Evolutionary conservation across 2,797 vertebrate genomes (phyloP).

Genomic region (Echiichthys vipera): DNA sequence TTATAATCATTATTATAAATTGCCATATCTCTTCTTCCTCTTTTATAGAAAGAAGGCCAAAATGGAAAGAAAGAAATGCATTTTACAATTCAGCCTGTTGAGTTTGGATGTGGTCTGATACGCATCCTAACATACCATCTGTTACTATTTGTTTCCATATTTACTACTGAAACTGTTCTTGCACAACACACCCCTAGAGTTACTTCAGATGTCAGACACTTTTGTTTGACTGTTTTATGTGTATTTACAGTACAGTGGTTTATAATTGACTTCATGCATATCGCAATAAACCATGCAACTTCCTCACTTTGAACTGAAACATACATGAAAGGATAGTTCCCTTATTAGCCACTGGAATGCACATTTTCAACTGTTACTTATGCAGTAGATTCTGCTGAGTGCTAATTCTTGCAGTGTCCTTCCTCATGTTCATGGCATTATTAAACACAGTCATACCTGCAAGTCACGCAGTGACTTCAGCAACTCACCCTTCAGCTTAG

Average conservation of each 20-base stretch:
- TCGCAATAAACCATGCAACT: neutral
- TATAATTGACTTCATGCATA: conserved; percentile 16
- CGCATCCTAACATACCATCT: neutral
- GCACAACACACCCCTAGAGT: neutral
- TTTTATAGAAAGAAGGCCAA: neutral
- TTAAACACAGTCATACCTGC: neutral
- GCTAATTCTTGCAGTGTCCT: neutral
- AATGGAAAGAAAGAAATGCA: neutral
- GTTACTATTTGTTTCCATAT: neutral
- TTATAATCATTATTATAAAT: no score
- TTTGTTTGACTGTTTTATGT: neutral
- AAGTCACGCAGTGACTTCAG: neutral
- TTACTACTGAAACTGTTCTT: neutral
- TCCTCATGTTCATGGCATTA: conserved; percentile 19
- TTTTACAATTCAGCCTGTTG: neutral
- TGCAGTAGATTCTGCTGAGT: conserved; percentile 12
- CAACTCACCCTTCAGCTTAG: neutral
- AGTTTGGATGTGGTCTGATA: neutral
- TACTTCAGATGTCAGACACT: neutral
- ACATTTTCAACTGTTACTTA: conserved; percentile 23
- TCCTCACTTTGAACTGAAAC: neutral
- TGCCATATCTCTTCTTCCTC: no score
- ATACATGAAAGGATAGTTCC: conserved; percentile 2
- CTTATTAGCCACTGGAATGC: conserved; percentile 13
- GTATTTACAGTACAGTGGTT: conserved; percentile 1